phyloP scores from a whole-genome alignment of 2,888 invertebrate species.

The Hesperia comma region DNA sequence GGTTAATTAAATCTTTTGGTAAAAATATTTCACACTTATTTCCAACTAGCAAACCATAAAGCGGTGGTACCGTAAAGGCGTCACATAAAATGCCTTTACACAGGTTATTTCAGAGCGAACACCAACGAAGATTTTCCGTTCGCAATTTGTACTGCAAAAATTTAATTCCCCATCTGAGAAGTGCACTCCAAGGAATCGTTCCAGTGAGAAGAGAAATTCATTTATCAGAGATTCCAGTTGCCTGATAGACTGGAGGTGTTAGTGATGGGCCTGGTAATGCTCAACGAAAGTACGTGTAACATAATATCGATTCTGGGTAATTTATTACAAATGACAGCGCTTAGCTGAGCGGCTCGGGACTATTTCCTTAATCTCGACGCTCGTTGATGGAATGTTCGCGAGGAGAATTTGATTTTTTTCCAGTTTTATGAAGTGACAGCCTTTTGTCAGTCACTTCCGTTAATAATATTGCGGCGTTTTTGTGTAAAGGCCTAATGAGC shows the following conservation, averaged over 20 bases:
- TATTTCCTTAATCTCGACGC: slow-evolving; percentile 9
- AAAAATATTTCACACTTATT: not conserved
- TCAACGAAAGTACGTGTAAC: slow-evolving; percentile 30
- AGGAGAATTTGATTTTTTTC: not conserved
- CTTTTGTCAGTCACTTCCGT: slow-evolving; percentile 1
- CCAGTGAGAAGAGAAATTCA: slow-evolving; percentile 52
- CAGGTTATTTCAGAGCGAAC: slow-evolving; percentile 19
- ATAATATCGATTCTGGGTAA: slow-evolving; percentile 24
- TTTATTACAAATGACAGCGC: slow-evolving; percentile 23
- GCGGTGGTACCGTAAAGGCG: slow-evolving; percentile 10
- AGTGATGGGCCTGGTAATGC: slow-evolving; percentile 53
- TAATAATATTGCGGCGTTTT: not conserved
- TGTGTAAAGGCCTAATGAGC: not conserved
- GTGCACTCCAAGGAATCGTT: slow-evolving; percentile 41
- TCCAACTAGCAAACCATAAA: slow-evolving; percentile 9
- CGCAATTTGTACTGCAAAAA: slow-evolving; percentile 53
- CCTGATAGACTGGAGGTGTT: slow-evolving; percentile 53
- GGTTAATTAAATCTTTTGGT: too few species aligned
- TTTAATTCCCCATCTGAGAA: slow-evolving; percentile 50
- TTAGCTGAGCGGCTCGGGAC: not conserved
- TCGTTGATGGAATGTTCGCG: slow-evolving; percentile 7
- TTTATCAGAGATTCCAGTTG: slow-evolving; percentile 56
- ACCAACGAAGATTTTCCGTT: slow-evolving; percentile 41
- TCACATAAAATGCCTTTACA: slow-evolving; percentile 25
- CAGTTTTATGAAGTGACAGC: not conserved